These are phyloP conservation scores for Cygnus buccinator DNA, from an alignment of 2,113 vertebrate genomes.

Conservation along the genomic window DNA sequence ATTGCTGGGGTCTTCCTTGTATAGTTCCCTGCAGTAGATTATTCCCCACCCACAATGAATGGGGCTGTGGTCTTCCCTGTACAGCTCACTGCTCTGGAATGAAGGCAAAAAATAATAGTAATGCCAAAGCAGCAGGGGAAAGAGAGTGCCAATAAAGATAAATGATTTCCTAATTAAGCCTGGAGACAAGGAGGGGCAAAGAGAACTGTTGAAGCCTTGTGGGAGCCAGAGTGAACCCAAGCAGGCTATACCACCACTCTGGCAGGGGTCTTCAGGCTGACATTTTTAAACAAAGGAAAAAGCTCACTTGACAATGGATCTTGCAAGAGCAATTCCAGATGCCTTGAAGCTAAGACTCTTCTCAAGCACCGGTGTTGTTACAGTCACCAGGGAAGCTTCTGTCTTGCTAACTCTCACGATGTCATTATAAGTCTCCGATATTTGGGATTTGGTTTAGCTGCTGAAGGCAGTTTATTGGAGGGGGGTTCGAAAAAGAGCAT, in stretches of 20 bases:
- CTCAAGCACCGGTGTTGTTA: slow-evolving; percentile 69
- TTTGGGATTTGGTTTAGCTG: slow-evolving; percentile 52
- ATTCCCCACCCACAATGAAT: slow-evolving; percentile 71
- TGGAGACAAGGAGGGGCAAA: slow-evolving; percentile 71
- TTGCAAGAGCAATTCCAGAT: slow-evolving; percentile 71
- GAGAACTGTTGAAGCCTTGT: slow-evolving; percentile 61
- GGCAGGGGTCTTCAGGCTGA: slow-evolving; percentile 71
- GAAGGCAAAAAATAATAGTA: slow-evolving; percentile 38
- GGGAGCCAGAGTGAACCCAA: slow-evolving; percentile 63
- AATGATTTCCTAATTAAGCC: slow-evolving; percentile 73
- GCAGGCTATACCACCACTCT: slow-evolving; percentile 69
- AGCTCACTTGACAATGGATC: slow-evolving; percentile 69
- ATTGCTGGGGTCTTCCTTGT: slow-evolving; percentile 63
- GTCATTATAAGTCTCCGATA: slow-evolving; percentile 40
- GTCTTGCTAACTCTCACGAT: slow-evolving; percentile 55
- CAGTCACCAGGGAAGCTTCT: slow-evolving; percentile 62
- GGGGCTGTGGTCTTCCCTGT: slow-evolving; percentile 70
- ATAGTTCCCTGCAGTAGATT: slow-evolving; percentile 56
- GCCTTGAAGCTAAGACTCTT: slow-evolving; percentile 56
- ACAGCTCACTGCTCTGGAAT: slow-evolving; percentile 67
- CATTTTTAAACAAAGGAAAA: slow-evolving; percentile 73
- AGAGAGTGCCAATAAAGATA: slow-evolving; percentile 70
- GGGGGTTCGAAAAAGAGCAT: slow-evolving; percentile 43
- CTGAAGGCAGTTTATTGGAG: slow-evolving; percentile 54
- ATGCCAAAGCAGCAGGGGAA: slow-evolving; percentile 67